These are phyloP conservation scores for Australoheros facetus DNA, from an alignment of 2,797 vertebrate species.

Conservation along the genomic window DNA sequence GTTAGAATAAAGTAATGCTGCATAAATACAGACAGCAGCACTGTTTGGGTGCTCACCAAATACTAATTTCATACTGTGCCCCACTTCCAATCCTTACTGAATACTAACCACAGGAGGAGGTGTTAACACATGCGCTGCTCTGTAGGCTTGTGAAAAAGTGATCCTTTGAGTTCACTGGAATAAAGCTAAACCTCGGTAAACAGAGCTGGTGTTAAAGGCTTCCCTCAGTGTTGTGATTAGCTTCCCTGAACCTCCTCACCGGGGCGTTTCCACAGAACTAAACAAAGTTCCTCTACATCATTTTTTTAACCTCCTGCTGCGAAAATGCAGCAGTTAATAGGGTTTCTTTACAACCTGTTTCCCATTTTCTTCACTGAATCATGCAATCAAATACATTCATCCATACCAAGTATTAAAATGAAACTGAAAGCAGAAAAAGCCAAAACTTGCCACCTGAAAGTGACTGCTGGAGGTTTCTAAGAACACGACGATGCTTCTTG, in stretches of 20 bases:
- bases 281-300: neutral
- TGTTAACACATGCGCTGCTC: neutral
- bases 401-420: neutral
- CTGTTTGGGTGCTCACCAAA: neutral
- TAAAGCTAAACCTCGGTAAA: neutral
- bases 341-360: too few species aligned
- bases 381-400: neutral
- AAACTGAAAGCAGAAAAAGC: too few species aligned
- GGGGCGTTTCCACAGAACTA: neutral
- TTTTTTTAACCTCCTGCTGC: neutral
- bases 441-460: neutral
- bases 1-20: neutral
- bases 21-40: neutral
- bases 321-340: neutral
- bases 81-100: neutral
- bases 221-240: neutral
- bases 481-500: too few species aligned
- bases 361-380: neutral
- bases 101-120: neutral
- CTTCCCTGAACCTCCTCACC: neutral
- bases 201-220: neutral
- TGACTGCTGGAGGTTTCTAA: neutral
- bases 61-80: neutral
- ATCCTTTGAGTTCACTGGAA: neutral
- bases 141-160: neutral